Evolutionary conservation across 2,888 invertebrate species (phyloP).

Genomic region (Rotaria macrura): DNA sequence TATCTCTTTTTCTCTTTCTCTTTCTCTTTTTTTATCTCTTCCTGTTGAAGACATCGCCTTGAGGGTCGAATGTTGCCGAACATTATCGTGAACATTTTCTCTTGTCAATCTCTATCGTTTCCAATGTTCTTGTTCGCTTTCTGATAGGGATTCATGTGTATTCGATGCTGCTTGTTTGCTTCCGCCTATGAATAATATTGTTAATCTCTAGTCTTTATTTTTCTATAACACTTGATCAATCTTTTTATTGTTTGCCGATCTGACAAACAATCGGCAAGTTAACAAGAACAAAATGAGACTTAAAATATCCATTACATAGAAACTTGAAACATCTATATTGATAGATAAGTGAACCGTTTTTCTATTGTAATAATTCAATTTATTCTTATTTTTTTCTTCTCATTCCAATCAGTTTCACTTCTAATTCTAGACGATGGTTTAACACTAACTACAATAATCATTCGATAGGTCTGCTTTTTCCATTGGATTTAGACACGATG

Average conservation of each 20-base stretch:
- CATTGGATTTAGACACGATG: neutral
- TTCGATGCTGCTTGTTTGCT: neutral
- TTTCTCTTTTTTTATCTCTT: neutral
- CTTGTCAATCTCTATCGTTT: neutral
- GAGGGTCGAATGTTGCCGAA: neutral
- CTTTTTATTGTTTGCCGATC: neutral
- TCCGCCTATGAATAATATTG: neutral
- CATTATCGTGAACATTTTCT: neutral
- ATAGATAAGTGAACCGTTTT: neutral
- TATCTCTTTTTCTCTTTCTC: neutral
- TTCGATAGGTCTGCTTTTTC: neutral
- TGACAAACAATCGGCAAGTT: neutral
- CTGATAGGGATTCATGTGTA: neutral
- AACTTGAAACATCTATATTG: neutral
- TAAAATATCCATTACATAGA: neutral
- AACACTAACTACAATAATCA: neutral
- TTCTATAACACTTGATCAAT: neutral
- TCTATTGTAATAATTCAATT: neutral
- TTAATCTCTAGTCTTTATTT: neutral
- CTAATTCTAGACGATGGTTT: neutral
- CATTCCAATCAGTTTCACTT: neutral
- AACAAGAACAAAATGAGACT: neutral
- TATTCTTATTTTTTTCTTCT: neutral
- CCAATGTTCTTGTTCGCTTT: neutral
- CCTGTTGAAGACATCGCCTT: neutral